A percentile compares a stretch with the other conserved stretches of the same genome.
These are phyloP conservation scores for Sylvia atricapilla DNA, from an alignment of 2,113 vertebrate genomes.

Conservation along the genomic window DNA sequence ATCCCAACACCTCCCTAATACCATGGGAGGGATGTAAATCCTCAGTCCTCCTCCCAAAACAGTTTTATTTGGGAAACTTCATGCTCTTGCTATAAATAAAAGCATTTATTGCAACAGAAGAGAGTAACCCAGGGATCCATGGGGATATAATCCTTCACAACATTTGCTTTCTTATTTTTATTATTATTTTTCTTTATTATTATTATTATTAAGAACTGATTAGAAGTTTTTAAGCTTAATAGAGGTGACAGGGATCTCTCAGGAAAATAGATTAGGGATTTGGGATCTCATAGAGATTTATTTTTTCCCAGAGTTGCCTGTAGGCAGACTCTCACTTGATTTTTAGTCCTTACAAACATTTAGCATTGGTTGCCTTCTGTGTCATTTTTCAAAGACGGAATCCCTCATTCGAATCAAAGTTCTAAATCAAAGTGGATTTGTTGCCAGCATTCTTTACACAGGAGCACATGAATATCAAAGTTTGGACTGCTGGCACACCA, in stretches of 20 bases:
- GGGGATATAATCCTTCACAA: not conserved
- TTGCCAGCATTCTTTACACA: not conserved
- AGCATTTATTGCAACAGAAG: not conserved
- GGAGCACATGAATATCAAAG: not conserved
- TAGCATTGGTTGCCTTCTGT: not conserved
- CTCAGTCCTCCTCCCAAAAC: not conserved
- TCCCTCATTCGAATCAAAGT: not conserved
- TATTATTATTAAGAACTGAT: not conserved
- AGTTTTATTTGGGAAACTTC: not conserved
- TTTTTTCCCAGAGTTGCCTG: not conserved
- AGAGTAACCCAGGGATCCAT: not conserved
- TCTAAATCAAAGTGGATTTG: not conserved
- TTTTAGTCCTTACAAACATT: not conserved
- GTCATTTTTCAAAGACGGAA: not conserved
- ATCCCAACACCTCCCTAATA: not conserved
- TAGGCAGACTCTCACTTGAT: not conserved
- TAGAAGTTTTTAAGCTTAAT: not conserved
- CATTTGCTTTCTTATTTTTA: not conserved
- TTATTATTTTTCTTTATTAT: not conserved
- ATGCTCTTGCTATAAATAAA: not conserved
- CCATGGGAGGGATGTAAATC: not conserved
- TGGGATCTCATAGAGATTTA: not conserved
- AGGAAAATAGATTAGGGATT: not conserved
- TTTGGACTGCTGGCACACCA: not conserved
- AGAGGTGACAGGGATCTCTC: not conserved